Base-by-base conservation (phyloP, 2,888 invertebrate genomes). In the Plebejus melissa region DNA sequence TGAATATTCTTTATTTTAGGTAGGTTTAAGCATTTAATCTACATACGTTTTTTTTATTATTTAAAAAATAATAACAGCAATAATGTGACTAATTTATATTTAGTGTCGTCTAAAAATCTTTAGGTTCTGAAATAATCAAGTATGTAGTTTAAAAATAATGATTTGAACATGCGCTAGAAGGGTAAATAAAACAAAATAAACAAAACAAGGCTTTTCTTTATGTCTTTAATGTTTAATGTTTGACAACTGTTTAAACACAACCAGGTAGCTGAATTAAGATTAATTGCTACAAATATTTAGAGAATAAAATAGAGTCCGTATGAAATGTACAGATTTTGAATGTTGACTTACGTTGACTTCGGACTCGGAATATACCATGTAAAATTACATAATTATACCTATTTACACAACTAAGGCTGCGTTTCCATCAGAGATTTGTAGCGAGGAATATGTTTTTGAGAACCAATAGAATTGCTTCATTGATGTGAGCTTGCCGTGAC, bases 251-350 rank as follows among this genome's bases (percentile, higher is more conserved):
- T 11, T 50, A 72, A 54, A 72, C 72, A 72, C 54, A 6, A 28
- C 28, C 72, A 72, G 22, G 50, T 50, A 50, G 32, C 54, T 54
- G 50, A 54, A 72, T 54, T 2, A 72, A 72, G 28, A 72, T 72
- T 72, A 54, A 54, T 72, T 72, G 2, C 72, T 74, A 28, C 46
- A 69, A 69, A 69, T 69, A 74, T 74, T 74, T 74, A 69, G 7
- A 54, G 54, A 54, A 22, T 41, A 71, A 71, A 71, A 71, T 46
- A 71, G 58, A 57, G 46, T 46, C n/a, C 13, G 22, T 46, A 22
- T 5, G n/a, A 46, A 22, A 71, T 71, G 41, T 41, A 71, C 11
- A 71, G 65, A 65, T 65, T 60, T 65, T 5, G 58, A 32, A 32
- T 36, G 6, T 65, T 65, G 32, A 36, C 16, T 16, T 4, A 32